Conservation (phyloP, 1,140 invertebrate species). For the Ostrea denselamellosa region DNA sequence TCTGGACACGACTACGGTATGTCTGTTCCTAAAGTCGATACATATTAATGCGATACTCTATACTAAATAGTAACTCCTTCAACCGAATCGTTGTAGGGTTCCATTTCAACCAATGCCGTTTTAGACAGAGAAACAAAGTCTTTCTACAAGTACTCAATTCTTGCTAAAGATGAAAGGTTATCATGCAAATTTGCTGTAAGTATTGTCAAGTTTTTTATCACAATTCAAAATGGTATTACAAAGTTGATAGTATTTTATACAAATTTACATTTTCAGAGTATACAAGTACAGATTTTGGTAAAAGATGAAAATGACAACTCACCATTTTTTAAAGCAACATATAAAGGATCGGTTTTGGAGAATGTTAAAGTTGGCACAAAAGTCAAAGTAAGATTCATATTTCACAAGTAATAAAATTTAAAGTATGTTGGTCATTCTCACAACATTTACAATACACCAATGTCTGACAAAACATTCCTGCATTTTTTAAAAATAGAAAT, state of each 20-base stretch:
- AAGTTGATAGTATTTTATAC: too few species aligned
- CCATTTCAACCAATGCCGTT: neutral
- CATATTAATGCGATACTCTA: too few species aligned
- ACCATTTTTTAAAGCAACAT: neutral
- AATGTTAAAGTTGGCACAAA: neutral
- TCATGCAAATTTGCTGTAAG: conserved; percentile 19
- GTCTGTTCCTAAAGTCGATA: too few species aligned
- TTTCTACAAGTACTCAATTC: neutral
- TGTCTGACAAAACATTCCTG: too few species aligned
- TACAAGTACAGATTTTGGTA: neutral
- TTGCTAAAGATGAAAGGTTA: neutral
- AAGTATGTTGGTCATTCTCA: too few species aligned
- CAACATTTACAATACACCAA: too few species aligned
- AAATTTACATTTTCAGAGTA: neutral
- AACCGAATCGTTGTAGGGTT: neutral
- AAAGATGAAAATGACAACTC: neutral
- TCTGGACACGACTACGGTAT: neutral
- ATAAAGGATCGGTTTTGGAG: neutral
- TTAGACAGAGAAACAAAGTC: neutral
- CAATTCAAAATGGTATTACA: too few species aligned
- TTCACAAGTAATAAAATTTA: too few species aligned
- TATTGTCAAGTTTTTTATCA: neutral
- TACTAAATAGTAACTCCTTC: neutral
- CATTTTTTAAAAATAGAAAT: too few species aligned
- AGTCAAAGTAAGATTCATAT: neutral